Evolutionary conservation across 23 tunicate genomes (phyloP), one percentile per base, ranked within the genome.

Genomic region (Styela clava): DNA sequence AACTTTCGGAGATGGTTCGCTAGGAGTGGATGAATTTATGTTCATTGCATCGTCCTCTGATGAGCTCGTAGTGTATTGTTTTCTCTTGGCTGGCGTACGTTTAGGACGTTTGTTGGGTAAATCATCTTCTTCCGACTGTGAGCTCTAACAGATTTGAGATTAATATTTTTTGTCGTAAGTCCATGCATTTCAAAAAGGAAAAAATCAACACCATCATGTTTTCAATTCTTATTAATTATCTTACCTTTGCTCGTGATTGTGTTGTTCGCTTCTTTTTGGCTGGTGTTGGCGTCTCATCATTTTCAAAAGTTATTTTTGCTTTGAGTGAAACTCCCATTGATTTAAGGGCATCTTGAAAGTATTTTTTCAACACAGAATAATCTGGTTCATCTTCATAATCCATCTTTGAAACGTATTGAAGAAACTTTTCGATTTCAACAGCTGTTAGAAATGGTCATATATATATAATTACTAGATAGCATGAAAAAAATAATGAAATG

Each of bases 341-440:
- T 73, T 88, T 84, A 34, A 93, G 63, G 2, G 84, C 70, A 19
- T 61, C 52, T 69, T 81, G 79, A 68, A 93, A 93, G 37, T 64
- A 44, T 12, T 84, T 84, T 31, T 84, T 76, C 31, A 88, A 3
- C 69, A 24, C 44, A 1, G 84, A 35, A 63, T 93, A 93, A 36
- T 93, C 78, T 24, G 98, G 98, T 62, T 69, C 52, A 63, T 93
- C 93, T 2, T 87, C 84, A 51, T 93, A 93, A 30, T 63, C 71
- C 69, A 93, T 52, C 34, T 76, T 56, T 7, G 78, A 37, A 31
- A 83, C 84, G 52, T 37, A 24, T 74, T 68, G 74, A 19, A 93
- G 82, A 62, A 79, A 70, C 34, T 88, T 69, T 18, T 80, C 71
- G 9, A 93, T 84, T 82, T 93, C 98, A 26, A 52, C 27, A 16